These are phyloP conservation scores for Cataglyphis livida DNA, from an alignment of 2,888 invertebrate species.

Conservation along the genomic window DNA sequence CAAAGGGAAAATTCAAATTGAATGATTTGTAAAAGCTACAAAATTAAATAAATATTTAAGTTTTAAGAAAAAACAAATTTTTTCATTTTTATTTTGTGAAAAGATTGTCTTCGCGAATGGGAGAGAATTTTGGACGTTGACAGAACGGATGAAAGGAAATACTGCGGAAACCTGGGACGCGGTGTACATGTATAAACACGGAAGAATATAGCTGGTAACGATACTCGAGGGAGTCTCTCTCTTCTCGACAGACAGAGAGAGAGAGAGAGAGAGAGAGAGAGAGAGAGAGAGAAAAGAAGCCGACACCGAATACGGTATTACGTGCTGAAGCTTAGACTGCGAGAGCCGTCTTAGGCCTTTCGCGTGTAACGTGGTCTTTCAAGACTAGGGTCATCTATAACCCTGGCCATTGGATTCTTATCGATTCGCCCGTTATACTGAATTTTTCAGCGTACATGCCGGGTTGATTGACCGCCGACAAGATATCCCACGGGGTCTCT, in stretches of 20 bases:
- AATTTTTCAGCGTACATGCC: constrained; percentile 73
- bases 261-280: constrained; percentile 1
- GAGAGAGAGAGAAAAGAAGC: constrained; percentile 7
- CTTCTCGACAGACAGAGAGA: background rate
- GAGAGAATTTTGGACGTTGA: background rate
- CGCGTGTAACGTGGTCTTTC: constrained; percentile 64
- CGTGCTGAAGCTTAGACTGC: constrained; percentile 54
- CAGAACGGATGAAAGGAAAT: constrained; percentile 11
- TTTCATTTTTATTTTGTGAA: background rate
- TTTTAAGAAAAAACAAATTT: background rate
- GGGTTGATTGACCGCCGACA: constrained; percentile 73
- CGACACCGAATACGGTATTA: constrained; percentile 46
- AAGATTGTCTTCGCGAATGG: background rate
- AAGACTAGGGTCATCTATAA: constrained; percentile 77
- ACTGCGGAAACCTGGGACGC: background rate
- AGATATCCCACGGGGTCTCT: constrained; percentile 24
- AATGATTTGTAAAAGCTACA: background rate
- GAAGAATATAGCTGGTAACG: constrained; percentile 36
- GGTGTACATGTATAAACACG: constrained; percentile 2
- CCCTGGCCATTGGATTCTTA: constrained; percentile 77
- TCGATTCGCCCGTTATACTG: constrained; percentile 71
- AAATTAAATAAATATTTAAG: background rate
- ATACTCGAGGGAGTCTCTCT: constrained; percentile 57
- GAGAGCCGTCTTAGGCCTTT: constrained; percentile 49
- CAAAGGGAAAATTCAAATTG: background rate